Conservation (phyloP, 2,113 vertebrate genomes). For the Oryzias celebensis region DNA sequence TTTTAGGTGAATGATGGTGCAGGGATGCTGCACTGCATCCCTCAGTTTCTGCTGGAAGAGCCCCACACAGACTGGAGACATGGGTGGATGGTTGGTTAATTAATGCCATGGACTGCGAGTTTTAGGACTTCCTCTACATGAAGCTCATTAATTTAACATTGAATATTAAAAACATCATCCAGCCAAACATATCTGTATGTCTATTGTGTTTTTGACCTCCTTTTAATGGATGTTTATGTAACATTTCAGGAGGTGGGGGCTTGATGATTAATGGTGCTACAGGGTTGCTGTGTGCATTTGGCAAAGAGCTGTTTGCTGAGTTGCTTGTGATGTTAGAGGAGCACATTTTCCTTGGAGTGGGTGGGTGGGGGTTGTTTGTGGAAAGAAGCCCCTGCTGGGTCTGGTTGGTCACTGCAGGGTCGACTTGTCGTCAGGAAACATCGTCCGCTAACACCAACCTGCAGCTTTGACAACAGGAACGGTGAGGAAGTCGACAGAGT, state of each 20-base stretch:
- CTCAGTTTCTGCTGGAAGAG: too few species aligned
- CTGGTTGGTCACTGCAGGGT: constrained; percentile 23
- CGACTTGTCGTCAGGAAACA: not conserved
- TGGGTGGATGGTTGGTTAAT: too few species aligned
- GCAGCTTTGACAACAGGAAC: not conserved
- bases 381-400: constrained; percentile 18
- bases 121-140: too few species aligned
- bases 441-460: not conserved
- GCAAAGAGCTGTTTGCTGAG: constrained; percentile 40
- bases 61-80: too few species aligned
- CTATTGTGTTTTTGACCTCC: too few species aligned
- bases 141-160: too few species aligned
- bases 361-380: constrained; percentile 28
- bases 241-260: not conserved
- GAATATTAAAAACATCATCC: too few species aligned
- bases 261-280: constrained; percentile 45
- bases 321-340: constrained; percentile 34
- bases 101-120: too few species aligned
- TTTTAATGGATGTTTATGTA: too few species aligned
- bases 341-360: not conserved
- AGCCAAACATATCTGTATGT: too few species aligned
- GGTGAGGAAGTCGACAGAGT: not conserved
- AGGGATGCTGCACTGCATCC: too few species aligned
- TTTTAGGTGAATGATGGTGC: too few species aligned
- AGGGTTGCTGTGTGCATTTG: constrained; percentile 23